Evolutionary conservation across 1,140 invertebrate species (phyloP).

Genomic region (Camponotus pennsylvanicus): DNA sequence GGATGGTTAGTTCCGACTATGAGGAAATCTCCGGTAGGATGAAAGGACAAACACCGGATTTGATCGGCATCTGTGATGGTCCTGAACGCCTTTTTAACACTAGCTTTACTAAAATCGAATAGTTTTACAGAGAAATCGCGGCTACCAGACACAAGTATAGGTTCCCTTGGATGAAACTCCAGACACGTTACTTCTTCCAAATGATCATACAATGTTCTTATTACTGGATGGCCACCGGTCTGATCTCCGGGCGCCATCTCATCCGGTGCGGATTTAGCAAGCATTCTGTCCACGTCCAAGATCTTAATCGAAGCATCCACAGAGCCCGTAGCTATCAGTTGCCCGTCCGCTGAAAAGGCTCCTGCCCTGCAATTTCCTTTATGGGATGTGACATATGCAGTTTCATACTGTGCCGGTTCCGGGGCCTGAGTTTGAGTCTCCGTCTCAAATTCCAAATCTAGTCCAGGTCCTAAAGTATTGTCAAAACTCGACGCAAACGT

Average conservation of each 20-base stretch:
- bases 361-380: slow-evolving; percentile 98
- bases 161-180: slow-evolving; percentile 98
- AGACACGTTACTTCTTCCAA: slow-evolving; percentile 98
- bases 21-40: slow-evolving; percentile 97
- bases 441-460: slow-evolving; percentile 98
- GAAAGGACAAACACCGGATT: slow-evolving; percentile 96
- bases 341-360: slow-evolving; percentile 97
- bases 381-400: slow-evolving; percentile 99
- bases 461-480: slow-evolving; percentile 92
- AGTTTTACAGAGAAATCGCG: slow-evolving; percentile 97
- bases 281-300: slow-evolving; percentile 98
- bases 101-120: slow-evolving; percentile 99
- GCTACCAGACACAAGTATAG: slow-evolving; percentile 97
- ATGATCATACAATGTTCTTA: slow-evolving; percentile 99
- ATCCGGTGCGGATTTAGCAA: slow-evolving; percentile 96
- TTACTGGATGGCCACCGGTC: slow-evolving; percentile 98
- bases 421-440: slow-evolving; percentile 96
- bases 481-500: slow-evolving; percentile 88
- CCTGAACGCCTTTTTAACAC: slow-evolving; percentile 98
- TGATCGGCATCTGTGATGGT: slow-evolving; percentile 97
- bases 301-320: slow-evolving; percentile 99
- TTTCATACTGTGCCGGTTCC: slow-evolving; percentile 98
- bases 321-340: slow-evolving; percentile 98
- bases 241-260: slow-evolving; percentile 92
- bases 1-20: slow-evolving; percentile 97